Evolutionary conservation across 2,797 vertebrate species (phyloP).

Genomic region (Setipinna tenuifilis): DNA sequence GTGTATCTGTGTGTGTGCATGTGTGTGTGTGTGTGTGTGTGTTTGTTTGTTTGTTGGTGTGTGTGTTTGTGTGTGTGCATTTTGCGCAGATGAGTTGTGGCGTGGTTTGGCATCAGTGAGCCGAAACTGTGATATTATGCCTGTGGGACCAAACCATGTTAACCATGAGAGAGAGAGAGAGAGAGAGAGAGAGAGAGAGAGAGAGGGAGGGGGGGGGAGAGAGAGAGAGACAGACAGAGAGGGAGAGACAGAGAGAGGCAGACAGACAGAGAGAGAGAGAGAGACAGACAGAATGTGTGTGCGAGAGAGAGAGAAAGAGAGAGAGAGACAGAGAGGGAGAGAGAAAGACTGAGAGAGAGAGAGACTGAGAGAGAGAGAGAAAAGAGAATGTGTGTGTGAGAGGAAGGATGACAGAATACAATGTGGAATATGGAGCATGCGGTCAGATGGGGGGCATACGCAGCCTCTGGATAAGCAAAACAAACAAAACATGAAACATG

Average conservation of each 20-base stretch:
- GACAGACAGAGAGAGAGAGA: neutral
- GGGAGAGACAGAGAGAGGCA: neutral
- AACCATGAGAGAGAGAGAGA: neutral
- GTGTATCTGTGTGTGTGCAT: too few relatives aligned
- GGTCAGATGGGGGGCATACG: neutral
- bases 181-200: too few relatives aligned
- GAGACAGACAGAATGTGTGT: too few relatives aligned
- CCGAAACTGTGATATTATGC: constrained; percentile 41
- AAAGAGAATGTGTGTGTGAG: neutral
- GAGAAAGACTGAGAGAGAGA: neutral
- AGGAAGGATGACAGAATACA: neutral
- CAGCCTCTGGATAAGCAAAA: neutral
- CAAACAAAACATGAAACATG: too few relatives aligned
- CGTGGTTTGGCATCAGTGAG: constrained; percentile 27
- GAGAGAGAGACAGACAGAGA: neutral
- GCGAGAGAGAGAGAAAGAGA: neutral
- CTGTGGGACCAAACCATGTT: constrained; percentile 23
- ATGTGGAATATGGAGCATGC: neutral
- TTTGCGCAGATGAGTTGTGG: neutral
- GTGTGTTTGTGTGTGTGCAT: too few relatives aligned
- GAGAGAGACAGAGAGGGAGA: neutral
- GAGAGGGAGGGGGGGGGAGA: too few relatives aligned
- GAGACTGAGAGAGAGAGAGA: neutral
- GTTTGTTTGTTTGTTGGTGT: too few relatives aligned
- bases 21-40: too few relatives aligned